A percentile compares a stretch with the other conserved stretches of the same genome.
Evolutionary conservation across 2,888 invertebrate species (phyloP).

Genomic region (Adela reaumurella): DNA sequence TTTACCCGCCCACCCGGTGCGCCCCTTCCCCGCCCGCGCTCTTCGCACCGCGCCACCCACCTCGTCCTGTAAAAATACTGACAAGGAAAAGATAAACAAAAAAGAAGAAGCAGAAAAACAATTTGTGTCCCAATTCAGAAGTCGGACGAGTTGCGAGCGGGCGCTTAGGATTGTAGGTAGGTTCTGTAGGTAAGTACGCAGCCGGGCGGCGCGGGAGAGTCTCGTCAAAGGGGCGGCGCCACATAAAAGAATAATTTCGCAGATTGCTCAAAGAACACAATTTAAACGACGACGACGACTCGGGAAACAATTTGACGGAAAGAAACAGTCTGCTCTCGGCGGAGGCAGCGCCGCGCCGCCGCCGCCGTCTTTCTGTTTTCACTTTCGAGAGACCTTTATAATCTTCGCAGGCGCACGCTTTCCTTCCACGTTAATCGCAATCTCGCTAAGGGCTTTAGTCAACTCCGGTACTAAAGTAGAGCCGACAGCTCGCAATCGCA

Average conservation of each 20-base stretch:
- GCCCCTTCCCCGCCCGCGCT: too few species aligned
- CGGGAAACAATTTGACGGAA: slow-evolving; percentile 25
- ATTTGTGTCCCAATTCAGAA: slow-evolving; percentile 17
- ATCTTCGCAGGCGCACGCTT: too few species aligned
- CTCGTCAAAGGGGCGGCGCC: slow-evolving; percentile 6
- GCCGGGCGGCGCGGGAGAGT: slow-evolving; percentile 2
- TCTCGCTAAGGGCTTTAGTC: too few species aligned
- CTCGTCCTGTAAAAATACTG: slow-evolving; percentile 26
- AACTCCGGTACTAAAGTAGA: too few species aligned
- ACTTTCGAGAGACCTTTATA: too few species aligned
- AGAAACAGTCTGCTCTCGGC: slow-evolving; percentile 5
- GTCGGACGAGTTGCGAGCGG: slow-evolving; percentile 4
- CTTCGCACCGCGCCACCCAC: too few species aligned
- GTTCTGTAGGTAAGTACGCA: background rate
- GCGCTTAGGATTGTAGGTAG: too few species aligned
- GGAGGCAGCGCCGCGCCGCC: too few species aligned
- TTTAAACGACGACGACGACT: slow-evolving; percentile 46
- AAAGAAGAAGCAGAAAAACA: slow-evolving; percentile 23
- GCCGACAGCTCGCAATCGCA: background rate
- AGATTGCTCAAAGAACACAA: slow-evolving; percentile 37
- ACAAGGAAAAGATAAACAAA: slow-evolving; percentile 23
- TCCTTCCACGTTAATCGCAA: too few species aligned
- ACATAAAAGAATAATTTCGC: slow-evolving; percentile 34
- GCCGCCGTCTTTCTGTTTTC: too few species aligned
- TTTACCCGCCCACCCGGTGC: too few species aligned